A percentile compares a stretch with the other conserved stretches of the same genome.
Conservation (phyloP, 1,140 invertebrate genomes). For the Tigriopus japonicus region DNA sequence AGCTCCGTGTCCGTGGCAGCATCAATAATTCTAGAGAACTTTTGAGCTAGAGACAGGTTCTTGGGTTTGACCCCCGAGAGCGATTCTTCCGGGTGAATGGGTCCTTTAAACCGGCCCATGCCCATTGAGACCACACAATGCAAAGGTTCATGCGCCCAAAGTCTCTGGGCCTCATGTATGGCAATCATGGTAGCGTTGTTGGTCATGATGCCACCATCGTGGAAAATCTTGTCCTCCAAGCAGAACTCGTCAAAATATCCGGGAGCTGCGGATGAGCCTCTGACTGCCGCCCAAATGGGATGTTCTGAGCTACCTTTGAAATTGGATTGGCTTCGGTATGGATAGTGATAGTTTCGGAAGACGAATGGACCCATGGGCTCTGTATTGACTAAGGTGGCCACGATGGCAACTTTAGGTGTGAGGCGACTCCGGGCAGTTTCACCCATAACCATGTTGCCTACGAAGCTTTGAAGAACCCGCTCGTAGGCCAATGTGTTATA, state of each 20-base stretch:
- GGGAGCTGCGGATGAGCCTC: constrained; percentile 78
- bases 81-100: constrained; percentile 20
- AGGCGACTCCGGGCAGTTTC: neutral
- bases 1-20: constrained; percentile 74
- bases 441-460: constrained; percentile 41
- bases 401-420: constrained; percentile 39
- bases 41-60: constrained; percentile 48
- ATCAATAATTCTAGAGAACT: constrained; percentile 63
- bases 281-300: constrained; percentile 63
- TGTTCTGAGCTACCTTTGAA: constrained; percentile 43
- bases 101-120: constrained; percentile 42
- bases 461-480: constrained; percentile 46
- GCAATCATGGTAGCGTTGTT: constrained; percentile 82
- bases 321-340: constrained; percentile 47
- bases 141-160: constrained; percentile 59
- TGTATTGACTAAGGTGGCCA: constrained; percentile 63
- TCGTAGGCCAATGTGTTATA: constrained; percentile 7
- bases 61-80: constrained; percentile 21
- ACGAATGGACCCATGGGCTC: constrained; percentile 59
- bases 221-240: constrained; percentile 48
- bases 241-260: constrained; percentile 76
- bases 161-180: constrained; percentile 59
- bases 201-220: constrained; percentile 65
- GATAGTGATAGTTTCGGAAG: constrained; percentile 72
- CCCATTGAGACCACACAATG: constrained; percentile 76